A percentile compares a stretch with the other conserved stretches of the same genome.
Conservation (phyloP, 2,113 vertebrate species). For the Alces alces region DNA sequence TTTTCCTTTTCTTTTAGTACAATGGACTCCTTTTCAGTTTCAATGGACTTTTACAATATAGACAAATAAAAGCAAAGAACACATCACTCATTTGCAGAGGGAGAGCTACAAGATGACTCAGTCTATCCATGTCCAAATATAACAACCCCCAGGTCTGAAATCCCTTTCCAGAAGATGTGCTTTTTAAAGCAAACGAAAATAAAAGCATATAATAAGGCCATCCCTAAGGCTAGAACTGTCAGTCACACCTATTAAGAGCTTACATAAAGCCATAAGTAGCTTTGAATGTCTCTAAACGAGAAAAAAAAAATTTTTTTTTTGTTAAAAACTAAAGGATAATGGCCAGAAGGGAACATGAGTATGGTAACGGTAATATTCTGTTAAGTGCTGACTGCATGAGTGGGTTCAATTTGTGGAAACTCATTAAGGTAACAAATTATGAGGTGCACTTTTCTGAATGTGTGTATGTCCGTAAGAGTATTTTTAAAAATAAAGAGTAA, state of each 20-base stretch:
- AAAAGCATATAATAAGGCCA: neutral
- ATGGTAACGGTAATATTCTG: neutral
- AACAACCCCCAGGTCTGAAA: neutral
- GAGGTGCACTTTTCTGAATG: neutral
- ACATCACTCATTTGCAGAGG: constrained; percentile 1
- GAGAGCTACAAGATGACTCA: constrained; percentile 15
- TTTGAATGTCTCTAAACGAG: neutral
- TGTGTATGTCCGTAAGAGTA: neutral
- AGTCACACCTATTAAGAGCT: neutral
- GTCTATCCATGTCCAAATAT: neutral
- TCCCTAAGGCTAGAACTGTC: neutral
- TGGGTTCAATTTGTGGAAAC: constrained; percentile 22
- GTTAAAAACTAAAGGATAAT: neutral
- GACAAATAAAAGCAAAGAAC: constrained; percentile 53
- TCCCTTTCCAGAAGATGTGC: neutral
- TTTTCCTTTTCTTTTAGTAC: constrained; percentile 39
- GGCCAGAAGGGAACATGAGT: neutral
- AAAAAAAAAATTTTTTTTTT: neutral
- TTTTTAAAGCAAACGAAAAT: constrained; percentile 51
- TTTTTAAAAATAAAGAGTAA: neutral
- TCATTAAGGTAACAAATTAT: neutral
- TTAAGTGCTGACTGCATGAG: neutral
- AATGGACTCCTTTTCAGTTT: constrained; percentile 32
- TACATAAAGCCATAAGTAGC: neutral
- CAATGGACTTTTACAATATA: neutral